Evolutionary conservation across 1,140 invertebrate species (phyloP), one percentile per base, ranked within the genome.

Genomic region (Orussus abietinus): DNA sequence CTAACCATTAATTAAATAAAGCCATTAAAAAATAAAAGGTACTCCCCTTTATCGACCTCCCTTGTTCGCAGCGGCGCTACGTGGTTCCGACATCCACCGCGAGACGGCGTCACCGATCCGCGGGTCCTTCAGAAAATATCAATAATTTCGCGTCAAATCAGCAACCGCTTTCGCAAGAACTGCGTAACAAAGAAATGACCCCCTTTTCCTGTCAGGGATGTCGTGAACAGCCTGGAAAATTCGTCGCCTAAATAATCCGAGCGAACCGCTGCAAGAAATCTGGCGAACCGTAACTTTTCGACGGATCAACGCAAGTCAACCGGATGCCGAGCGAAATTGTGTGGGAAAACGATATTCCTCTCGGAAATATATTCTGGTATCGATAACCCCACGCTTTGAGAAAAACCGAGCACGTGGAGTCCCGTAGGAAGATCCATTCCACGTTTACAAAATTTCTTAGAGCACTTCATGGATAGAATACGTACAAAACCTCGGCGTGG

Each of bases 311-410:
- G 37, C 38, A 11, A 7, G 7, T 1, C 3, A 26, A 53, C 38
- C 54, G 60, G 59, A 63, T 58, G 30, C 58, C 42, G 54, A 32
- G 22, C 11, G 22, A 43, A 14, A 41, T 48, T 46, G 45, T 49
- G 58, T 59, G 60, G 58, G 58, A 63, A 61, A 59, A 45, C 20
- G 6, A 55, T 46, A 39, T 47, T 45, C 43, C 44, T 20, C 19
- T 9, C 13, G 13, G 26, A 52, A 53, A 56, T 30, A 19, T n/a
- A 10, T 26, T 36, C 41, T 52, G 17, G 13, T 29, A 10, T 25
- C 15, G 13, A 36, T 37, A 40, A 25, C 11, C 2, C 4, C 10
- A 37, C 25, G 38, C 42, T 34, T 39, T 32, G 38, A 11, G 15
- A 2, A 13, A 14, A 15, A 47, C 33, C 9, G 40, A 33, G 9